Evolutionary conservation across 2,888 invertebrate genomes (phyloP).

Genomic region (Pachycephus smyrnensis): DNA sequence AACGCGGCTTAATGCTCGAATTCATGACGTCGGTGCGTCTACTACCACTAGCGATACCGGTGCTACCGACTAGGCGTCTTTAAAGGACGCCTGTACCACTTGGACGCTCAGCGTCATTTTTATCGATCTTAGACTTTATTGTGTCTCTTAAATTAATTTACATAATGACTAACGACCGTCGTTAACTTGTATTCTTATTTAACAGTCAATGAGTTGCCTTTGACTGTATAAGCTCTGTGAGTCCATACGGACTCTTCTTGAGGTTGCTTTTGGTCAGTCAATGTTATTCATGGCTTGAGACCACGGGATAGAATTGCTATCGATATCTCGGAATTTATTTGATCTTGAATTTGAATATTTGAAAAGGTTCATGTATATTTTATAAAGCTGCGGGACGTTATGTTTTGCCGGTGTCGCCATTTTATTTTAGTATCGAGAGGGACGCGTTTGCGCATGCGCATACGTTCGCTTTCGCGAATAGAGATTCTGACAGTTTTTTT

Average conservation of each 20-base stretch:
- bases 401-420: too few species aligned
- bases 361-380: constrained; percentile 63
- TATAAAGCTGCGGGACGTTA: not conserved
- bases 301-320: constrained; percentile 55
- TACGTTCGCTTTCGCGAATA: constrained; percentile 7
- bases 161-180: fast-evolving
- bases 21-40: constrained; percentile 39
- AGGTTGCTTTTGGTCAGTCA: constrained; percentile 59
- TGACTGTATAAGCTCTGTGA: too few species aligned
- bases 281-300: constrained; percentile 67
- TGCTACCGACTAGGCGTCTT: not conserved
- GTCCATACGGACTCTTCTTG: too few species aligned
- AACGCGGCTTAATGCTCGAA: constrained; percentile 27
- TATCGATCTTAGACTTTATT: too few species aligned
- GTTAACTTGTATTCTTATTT: too few species aligned
- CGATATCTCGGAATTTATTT: constrained; percentile 57
- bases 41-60: too few species aligned
- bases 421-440: too few species aligned
- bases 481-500: constrained; percentile 9
- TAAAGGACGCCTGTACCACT: too few species aligned
- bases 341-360: constrained; percentile 65
- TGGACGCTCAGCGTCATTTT: too few species aligned
- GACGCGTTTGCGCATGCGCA: too few species aligned
- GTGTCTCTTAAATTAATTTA: too few species aligned
- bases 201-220: too few species aligned